Percentiles rank a stretch among this genome's conserved stretches.
Conservation (phyloP, 2,888 invertebrate genomes). For the Erebia epiphron region DNA sequence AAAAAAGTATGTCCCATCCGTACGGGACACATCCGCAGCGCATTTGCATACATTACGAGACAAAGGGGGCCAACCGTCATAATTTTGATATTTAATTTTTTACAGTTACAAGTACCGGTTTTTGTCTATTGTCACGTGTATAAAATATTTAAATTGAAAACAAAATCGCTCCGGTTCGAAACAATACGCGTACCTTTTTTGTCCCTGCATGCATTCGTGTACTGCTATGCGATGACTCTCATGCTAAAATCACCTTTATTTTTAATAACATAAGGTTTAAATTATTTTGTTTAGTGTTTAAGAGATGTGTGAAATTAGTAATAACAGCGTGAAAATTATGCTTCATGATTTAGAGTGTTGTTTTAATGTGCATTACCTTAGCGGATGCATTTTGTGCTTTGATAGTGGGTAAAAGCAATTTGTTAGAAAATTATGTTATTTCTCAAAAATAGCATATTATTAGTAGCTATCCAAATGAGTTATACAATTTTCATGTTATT, state of each 20-base stretch:
- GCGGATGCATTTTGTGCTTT: background rate
- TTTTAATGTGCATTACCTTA: conserved; percentile 16
- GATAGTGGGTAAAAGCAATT: background rate
- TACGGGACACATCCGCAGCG: conserved; percentile 56
- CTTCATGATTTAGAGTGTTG: conserved; percentile 43
- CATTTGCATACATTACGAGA: conserved; percentile 77
- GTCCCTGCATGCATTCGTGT: conserved; percentile 51
- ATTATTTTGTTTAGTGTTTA: conserved; percentile 30
- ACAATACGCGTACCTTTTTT: conserved; percentile 73
- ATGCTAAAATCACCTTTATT: conserved; percentile 40
- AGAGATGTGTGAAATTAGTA: conserved; percentile 56
- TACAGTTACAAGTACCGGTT: conserved; percentile 81
- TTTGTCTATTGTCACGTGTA: conserved; percentile 77
- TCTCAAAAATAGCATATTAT: no score
- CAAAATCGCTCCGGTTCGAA: conserved; percentile 73
- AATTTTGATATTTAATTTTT: conserved; percentile 82
- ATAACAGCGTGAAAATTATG: conserved; percentile 52
- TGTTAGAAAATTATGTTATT: background rate
- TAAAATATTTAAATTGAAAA: conserved; percentile 80
- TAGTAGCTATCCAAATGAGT: no score
- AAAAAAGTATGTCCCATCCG: conserved; percentile 44
- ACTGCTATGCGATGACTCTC: conserved; percentile 43
- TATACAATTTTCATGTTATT: no score
- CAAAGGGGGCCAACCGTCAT: conserved; percentile 75
- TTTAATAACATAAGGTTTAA: accelerated